Percentiles rank a stretch among this genome's conserved stretches.
phyloP scores from a whole-genome alignment of 2,888 invertebrate genomes.

The Lottia scabra region DNA sequence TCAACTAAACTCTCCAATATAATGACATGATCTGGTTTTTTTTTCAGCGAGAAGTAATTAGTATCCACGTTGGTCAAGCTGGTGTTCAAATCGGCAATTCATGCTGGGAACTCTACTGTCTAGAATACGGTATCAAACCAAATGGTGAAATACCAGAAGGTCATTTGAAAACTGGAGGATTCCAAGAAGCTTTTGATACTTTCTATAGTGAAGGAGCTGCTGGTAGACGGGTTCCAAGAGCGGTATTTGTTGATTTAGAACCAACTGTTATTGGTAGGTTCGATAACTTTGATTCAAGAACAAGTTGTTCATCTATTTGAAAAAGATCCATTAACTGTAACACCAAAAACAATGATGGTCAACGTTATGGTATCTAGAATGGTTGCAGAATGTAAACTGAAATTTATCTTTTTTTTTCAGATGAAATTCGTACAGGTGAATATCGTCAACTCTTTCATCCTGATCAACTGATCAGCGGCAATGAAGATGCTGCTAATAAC shows the following conservation, averaged over 20 bases:
- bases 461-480: constrained; percentile 95
- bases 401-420: constrained; percentile 35
- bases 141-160: constrained; percentile 78
- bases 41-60: constrained; percentile 70
- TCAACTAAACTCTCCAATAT: too few species aligned
- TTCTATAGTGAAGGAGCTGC: constrained; percentile 86
- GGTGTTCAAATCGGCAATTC: constrained; percentile 73
- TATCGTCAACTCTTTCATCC: constrained; percentile 97
- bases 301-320: too few species aligned
- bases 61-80: constrained; percentile 72
- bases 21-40: too few species aligned
- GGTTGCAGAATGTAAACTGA: neutral
- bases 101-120: constrained; percentile 74
- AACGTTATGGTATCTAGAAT: too few species aligned
- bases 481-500: constrained; percentile 98
- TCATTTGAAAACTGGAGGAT: constrained; percentile 76
- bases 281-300: too few species aligned
- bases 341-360: too few species aligned
- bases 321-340: too few species aligned
- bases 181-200: constrained; percentile 90
- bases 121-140: constrained; percentile 73
- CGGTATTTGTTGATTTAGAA: constrained; percentile 95
- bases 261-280: constrained; percentile 90
- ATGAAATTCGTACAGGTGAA: constrained; percentile 70
- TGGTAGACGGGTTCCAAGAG: constrained; percentile 93